Evolutionary conservation across 1,140 invertebrate species (phyloP), one percentile per base, ranked within the genome.

Genomic region (Drosophila kurseongensis): DNA sequence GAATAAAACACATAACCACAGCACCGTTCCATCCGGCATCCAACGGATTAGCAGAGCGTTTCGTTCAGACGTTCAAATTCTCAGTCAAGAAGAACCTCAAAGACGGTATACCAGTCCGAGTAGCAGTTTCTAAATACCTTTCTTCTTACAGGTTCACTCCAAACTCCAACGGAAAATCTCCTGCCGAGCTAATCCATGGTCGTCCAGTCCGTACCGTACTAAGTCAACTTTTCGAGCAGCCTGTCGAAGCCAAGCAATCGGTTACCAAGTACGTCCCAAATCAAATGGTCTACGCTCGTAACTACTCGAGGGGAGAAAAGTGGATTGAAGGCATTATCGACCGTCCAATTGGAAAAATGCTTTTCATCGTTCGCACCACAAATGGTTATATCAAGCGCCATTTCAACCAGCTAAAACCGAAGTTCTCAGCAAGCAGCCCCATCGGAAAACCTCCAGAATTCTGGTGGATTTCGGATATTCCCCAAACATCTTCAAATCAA

Each of bases 31-130:
- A 89, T 73, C 81, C 88, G 18, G 81, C 57, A 3, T 82, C 80
- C 2, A 92, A 92, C 69, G 82, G 80, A n/a, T 76, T 78, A 18
- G 82, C 84, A 12, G 83, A 91, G 75, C 88, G 74, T 5, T 77
- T 72, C 32, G 67, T 65, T 3, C 40, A 57, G 12, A 44, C 72
- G 9, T 12, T 36, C 10, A 36, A 36, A 36, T 36, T 36, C 35
- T 9, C 35, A 36, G 35, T 36, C 35, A 36, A 40, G 38, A 40
- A 40, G 5, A 40, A 40, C 13, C 13, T 40, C 13, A n/a, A 40
- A n/a, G 38, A 40, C 38, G 38, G 38, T 40, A 40, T n/a, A 40
- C 38, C 38, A 40, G 13, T 40, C 13, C 12, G 5, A 6, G 38
- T n/a, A 40, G 38, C 38, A n/a, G 18, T 63, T 59, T 12, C 44